These are phyloP conservation scores for Clepsis dumicolana DNA, from an alignment of 2,888 invertebrate genomes.

Conservation along the genomic window DNA sequence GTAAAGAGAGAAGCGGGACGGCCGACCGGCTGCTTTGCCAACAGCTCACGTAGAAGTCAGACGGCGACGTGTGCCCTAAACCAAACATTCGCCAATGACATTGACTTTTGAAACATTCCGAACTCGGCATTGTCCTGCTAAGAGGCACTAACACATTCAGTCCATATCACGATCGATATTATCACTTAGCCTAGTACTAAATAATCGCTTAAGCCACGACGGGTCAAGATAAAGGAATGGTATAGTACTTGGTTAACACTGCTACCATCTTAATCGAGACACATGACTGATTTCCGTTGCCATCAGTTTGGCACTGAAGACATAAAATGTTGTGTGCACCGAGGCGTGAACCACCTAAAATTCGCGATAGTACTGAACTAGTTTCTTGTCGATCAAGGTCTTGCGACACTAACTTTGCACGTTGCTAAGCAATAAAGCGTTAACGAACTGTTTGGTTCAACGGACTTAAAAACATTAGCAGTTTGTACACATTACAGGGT, in stretches of 20 bases:
- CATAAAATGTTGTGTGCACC: conserved; percentile 57
- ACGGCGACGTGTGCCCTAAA: conserved; percentile 63
- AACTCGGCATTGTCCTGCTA: conserved; percentile 51
- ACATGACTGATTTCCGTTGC: conserved; percentile 55
- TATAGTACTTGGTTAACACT: neutral
- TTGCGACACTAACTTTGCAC: conserved; percentile 51
- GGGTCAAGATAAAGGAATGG: neutral
- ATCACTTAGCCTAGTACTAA: conserved; percentile 21
- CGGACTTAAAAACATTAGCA: conserved; percentile 6
- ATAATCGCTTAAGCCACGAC: conserved; percentile 13
- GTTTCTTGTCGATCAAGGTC: conserved; percentile 58
- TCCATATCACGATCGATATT: conserved; percentile 15
- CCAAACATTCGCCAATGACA: conserved; percentile 63
- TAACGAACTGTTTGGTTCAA: conserved; percentile 5
- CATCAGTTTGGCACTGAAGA: conserved; percentile 59
- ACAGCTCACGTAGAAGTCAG: conserved; percentile 72
- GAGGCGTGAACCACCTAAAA: conserved; percentile 59
- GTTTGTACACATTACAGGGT: neutral
- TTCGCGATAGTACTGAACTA: conserved; percentile 54
- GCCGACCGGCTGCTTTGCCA: conserved; percentile 68
- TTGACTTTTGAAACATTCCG: conserved; percentile 53
- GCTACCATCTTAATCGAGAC: conserved; percentile 6
- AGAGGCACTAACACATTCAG: conserved; percentile 5
- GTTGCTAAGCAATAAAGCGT: conserved; percentile 8
- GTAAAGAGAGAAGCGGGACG: conserved; percentile 60